phyloP scores from a whole-genome alignment of 2,888 invertebrate genomes.

The Melolontha melolontha region DNA sequence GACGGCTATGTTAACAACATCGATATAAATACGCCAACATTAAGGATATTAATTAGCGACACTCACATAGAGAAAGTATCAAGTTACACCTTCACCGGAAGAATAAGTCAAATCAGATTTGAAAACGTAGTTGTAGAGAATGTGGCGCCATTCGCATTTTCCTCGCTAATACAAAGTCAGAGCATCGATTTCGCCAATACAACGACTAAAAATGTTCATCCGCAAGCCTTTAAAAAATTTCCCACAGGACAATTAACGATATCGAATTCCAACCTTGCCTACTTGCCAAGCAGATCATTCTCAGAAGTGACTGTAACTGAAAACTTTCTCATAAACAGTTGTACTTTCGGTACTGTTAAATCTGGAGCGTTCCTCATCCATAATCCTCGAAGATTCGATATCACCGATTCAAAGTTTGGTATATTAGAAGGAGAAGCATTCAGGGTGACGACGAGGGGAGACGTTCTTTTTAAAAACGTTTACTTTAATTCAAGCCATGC shows the following conservation, averaged over 20 bases:
- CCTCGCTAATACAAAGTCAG: constrained; percentile 72
- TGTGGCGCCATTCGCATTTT: constrained; percentile 80
- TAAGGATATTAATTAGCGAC: constrained; percentile 65
- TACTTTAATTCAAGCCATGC: constrained; percentile 69
- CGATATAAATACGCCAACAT: constrained; percentile 57
- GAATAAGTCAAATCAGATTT: constrained; percentile 76
- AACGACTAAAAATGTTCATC: constrained; percentile 72
- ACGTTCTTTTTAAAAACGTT: constrained; percentile 76
- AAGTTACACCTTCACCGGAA: constrained; percentile 76
- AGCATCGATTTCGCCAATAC: constrained; percentile 75
- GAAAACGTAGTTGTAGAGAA: constrained; percentile 72
- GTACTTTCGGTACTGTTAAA: constrained; percentile 72
- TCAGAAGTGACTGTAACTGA: constrained; percentile 79
- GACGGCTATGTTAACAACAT: constrained; percentile 58
- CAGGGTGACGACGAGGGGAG: constrained; percentile 71
- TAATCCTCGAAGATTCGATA: constrained; percentile 72
- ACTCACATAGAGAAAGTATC: constrained; percentile 65
- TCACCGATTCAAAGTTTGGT: constrained; percentile 71
- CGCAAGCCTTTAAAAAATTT: constrained; percentile 85
- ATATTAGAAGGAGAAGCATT: constrained; percentile 76
- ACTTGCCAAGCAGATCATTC: constrained; percentile 78
- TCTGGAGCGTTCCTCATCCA: constrained; percentile 78
- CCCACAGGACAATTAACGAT: constrained; percentile 75
- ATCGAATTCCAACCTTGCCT: constrained; percentile 71
- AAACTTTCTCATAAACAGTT: constrained; percentile 74